phyloP scores from a whole-genome alignment of 2,797 vertebrate species.

The Eulemur mongoz region DNA sequence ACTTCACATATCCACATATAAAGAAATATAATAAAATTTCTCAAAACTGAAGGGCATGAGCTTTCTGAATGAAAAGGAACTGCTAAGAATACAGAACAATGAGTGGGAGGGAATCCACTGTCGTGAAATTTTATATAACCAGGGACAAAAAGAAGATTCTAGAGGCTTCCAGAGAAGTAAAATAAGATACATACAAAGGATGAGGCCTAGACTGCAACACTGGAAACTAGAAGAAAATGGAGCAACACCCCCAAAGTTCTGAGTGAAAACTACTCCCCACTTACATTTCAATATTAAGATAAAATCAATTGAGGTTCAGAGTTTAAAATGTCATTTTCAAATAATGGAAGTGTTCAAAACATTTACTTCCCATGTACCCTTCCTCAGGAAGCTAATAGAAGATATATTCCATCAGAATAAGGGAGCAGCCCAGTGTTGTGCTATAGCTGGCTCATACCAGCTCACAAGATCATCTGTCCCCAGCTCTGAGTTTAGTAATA shows the following conservation, averaged over 20 bases:
- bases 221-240: background rate
- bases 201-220: background rate
- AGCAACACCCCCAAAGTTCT: background rate
- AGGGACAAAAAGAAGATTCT: background rate
- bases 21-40: background rate
- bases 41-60: background rate
- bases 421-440: background rate
- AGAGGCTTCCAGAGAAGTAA: slow-evolving; percentile 1
- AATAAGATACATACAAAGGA: background rate
- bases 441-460: background rate
- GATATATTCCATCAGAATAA: background rate
- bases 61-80: background rate
- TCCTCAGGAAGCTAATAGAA: background rate
- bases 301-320: background rate
- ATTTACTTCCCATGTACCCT: background rate
- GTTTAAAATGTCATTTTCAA: background rate
- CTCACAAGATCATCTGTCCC: background rate
- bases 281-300: background rate
- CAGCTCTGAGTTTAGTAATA: background rate
- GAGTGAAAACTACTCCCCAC: background rate
- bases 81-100: background rate
- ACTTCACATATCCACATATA: background rate
- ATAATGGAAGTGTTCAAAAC: background rate
- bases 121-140: background rate
- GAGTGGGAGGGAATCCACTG: background rate